Evolutionary conservation across 2,797 vertebrate species (phyloP).

Genomic region (Poeciliopsis infans): DNA sequence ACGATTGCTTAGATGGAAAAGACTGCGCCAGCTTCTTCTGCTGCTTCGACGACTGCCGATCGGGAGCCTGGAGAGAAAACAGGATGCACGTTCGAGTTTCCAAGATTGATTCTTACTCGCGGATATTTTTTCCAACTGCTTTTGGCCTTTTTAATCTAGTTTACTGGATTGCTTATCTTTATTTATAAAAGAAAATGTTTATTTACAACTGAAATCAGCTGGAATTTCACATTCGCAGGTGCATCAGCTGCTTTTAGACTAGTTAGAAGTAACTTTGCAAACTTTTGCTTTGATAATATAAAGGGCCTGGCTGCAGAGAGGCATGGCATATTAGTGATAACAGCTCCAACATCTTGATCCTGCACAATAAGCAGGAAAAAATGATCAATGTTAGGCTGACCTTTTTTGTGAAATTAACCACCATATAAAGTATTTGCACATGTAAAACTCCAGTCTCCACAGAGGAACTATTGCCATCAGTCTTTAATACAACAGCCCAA

Average conservation of each 20-base stretch:
- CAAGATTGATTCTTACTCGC: conserved; percentile 94
- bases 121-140: conserved; percentile 97
- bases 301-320: not conserved
- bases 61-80: conserved; percentile 93
- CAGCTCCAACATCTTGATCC: not conserved
- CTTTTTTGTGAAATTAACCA: not conserved
- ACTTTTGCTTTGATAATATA: not conserved
- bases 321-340: not conserved
- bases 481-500: conserved; percentile 13
- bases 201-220: not conserved
- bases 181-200: conserved; percentile 81
- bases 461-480: conserved; percentile 46
- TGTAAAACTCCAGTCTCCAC: conserved; percentile 41
- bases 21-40: conserved; percentile 96
- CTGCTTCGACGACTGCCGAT: conserved; percentile 95
- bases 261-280: conserved; percentile 5
- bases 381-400: not conserved
- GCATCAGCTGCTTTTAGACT: conserved; percentile 26
- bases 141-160: conserved; percentile 97
- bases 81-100: conserved; percentile 93
- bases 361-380: not conserved
- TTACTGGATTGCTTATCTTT: conserved; percentile 96
- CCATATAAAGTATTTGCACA: conserved; percentile 27
- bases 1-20: conserved; percentile 95
- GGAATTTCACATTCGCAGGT: conserved; percentile 46